Percentiles rank a stretch among this genome's conserved stretches.
Evolutionary conservation across 2,113 vertebrate genomes (phyloP).

Genomic region (Synchiropus splendidus): DNA sequence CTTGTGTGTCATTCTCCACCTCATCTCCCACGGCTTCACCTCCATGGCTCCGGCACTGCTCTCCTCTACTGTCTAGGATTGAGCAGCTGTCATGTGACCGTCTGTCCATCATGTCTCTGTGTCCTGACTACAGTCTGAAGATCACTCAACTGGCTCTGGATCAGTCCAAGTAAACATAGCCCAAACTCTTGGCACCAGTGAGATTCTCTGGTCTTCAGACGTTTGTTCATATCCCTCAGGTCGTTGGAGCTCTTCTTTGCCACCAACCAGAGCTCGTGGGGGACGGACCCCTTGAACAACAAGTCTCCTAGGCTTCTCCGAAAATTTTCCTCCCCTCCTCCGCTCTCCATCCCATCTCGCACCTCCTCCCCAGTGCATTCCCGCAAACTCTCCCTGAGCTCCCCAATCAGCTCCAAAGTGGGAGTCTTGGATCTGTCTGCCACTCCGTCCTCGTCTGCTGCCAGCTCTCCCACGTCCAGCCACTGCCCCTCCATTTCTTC

Average conservation of each 20-base stretch:
- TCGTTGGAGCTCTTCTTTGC: slow-evolving; percentile 92
- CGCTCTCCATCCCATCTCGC: slow-evolving; percentile 75
- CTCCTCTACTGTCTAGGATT: slow-evolving; percentile 47
- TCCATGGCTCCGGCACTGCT: background rate
- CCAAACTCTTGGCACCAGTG: background rate
- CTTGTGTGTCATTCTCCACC: slow-evolving; percentile 1
- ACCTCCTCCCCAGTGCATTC: slow-evolving; percentile 83
- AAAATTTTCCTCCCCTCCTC: slow-evolving; percentile 92
- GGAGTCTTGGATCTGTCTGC: slow-evolving; percentile 76
- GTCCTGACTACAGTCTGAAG: slow-evolving; percentile 72
- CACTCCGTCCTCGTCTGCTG: slow-evolving; percentile 55
- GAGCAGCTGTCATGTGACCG: slow-evolving; percentile 68
- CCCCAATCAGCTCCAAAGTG: slow-evolving; percentile 70
- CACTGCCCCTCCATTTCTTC: slow-evolving; percentile 61
- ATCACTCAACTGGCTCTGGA: slow-evolving; percentile 65
- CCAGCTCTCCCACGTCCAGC: slow-evolving; percentile 74
- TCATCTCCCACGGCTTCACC: slow-evolving; percentile 9
- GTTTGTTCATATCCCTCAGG: slow-evolving; percentile 50
- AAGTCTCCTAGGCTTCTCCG: slow-evolving; percentile 85
- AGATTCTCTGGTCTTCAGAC: background rate
- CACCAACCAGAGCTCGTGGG: slow-evolving; percentile 77
- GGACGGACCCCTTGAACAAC: slow-evolving; percentile 73
- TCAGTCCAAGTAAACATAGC: slow-evolving; percentile 65
- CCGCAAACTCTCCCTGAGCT: slow-evolving; percentile 85
- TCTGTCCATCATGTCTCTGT: slow-evolving; percentile 69